These are phyloP conservation scores for Orycteropus afer DNA, from an alignment of 2,113 vertebrate species.

Conservation along the genomic window DNA sequence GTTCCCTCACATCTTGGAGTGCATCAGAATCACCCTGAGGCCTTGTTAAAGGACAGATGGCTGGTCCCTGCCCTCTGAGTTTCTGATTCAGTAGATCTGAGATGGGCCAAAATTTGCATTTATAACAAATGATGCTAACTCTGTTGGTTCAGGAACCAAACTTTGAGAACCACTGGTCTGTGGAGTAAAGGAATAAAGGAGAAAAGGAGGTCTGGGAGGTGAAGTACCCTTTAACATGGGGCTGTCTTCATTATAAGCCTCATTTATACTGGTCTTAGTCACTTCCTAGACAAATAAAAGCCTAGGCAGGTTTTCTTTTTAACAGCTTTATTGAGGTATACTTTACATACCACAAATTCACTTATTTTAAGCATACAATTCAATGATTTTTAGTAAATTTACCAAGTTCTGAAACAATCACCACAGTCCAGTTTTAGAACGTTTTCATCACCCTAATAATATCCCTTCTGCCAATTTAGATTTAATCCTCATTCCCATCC, in stretches of 20 bases:
- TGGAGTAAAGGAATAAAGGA: not conserved
- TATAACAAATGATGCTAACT: not conserved
- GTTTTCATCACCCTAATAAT: not conserved
- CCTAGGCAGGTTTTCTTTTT: not conserved
- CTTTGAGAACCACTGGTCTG: not conserved
- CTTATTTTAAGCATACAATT: not conserved
- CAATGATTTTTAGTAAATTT: not conserved
- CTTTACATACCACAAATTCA: not conserved
- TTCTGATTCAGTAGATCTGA: not conserved
- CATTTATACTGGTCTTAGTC: not conserved
- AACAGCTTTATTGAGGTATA: slow-evolving; percentile 4
- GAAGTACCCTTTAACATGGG: fast-evolving
- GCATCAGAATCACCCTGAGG: not conserved
- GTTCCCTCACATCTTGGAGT: not conserved
- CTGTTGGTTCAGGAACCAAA: not conserved
- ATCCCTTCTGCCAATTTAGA: not conserved
- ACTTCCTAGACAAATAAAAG: not conserved
- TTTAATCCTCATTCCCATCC: not conserved
- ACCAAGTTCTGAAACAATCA: not conserved
- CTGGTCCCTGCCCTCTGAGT: not conserved
- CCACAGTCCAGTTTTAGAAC: not conserved
- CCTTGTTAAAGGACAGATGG: not conserved
- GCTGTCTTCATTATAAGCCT: not conserved
- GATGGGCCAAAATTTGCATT: too few relatives aligned
- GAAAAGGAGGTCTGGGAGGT: not conserved